Percentiles rank a stretch among this genome's conserved stretches.
These are phyloP conservation scores for Prunella himalayana DNA, from an alignment of 2,113 vertebrate genomes.

Conservation along the genomic window DNA sequence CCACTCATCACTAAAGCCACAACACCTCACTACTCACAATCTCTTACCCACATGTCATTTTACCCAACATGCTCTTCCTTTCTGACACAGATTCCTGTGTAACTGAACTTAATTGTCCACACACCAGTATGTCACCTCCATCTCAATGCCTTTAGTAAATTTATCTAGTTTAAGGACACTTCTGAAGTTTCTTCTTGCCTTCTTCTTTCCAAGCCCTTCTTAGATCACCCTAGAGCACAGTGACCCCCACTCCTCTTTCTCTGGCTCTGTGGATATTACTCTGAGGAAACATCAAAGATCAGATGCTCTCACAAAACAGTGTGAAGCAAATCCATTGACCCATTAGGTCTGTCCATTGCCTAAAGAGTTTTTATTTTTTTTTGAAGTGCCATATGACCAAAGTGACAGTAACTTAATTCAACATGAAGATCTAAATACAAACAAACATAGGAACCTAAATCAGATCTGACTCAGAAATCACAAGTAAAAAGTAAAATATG, in stretches of 20 bases:
- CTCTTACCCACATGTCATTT: not conserved
- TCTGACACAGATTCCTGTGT: not conserved
- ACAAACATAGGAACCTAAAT: not conserved
- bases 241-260: not conserved
- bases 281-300: not conserved
- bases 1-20: not conserved
- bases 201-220: not conserved
- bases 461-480: not conserved
- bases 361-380: not conserved
- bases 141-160: not conserved
- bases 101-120: not conserved
- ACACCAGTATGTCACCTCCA: not conserved
- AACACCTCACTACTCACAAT: not conserved
- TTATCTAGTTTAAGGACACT: not conserved
- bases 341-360: not conserved
- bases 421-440: not conserved
- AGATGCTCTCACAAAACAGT: not conserved
- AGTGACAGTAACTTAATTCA: not conserved
- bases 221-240: not conserved
- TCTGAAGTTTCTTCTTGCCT: not conserved
- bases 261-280: not conserved
- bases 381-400: not conserved
- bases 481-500: not conserved
- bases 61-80: not conserved
- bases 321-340: not conserved